Evolutionary conservation across 2,797 vertebrate genomes (phyloP).

Genomic region (Coilia nasus): DNA sequence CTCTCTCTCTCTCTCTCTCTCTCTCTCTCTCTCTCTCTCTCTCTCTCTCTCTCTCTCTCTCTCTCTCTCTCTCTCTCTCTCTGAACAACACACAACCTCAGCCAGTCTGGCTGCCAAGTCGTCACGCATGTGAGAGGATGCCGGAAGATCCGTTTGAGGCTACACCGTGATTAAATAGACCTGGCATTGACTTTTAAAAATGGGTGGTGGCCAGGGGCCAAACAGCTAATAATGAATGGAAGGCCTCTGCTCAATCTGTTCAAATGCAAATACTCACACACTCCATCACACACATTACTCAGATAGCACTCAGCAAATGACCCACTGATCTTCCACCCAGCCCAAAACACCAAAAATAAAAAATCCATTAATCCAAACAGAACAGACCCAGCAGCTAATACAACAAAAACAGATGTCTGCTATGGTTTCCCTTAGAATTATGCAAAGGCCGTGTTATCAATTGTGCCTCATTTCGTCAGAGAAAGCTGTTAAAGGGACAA

Average conservation of each 20-base stretch:
- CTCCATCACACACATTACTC: neutral
- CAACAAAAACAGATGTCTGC: neutral
- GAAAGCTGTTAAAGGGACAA: neutral
- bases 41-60: neutral
- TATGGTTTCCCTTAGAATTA: neutral
- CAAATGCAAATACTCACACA: slow-evolving; percentile 8
- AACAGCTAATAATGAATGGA: slow-evolving; percentile 14
- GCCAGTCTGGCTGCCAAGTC: neutral
- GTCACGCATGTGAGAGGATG: neutral
- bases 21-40: no score
- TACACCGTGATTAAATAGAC: slow-evolving; percentile 2
- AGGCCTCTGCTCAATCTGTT: neutral
- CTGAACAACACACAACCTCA: neutral
- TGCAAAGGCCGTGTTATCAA: neutral
- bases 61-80: neutral
- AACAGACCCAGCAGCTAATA: neutral
- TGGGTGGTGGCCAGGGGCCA: neutral
- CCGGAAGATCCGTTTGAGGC: neutral
- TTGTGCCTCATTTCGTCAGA: neutral
- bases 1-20: no score
- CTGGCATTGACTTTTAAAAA: slow-evolving; percentile 3
- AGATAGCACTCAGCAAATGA: neutral
- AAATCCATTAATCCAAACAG: neutral
- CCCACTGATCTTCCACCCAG: neutral
- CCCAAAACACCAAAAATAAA: neutral